phyloP scores from a whole-genome alignment of 1,140 invertebrate genomes.

The Antheraea mylitta region DNA sequence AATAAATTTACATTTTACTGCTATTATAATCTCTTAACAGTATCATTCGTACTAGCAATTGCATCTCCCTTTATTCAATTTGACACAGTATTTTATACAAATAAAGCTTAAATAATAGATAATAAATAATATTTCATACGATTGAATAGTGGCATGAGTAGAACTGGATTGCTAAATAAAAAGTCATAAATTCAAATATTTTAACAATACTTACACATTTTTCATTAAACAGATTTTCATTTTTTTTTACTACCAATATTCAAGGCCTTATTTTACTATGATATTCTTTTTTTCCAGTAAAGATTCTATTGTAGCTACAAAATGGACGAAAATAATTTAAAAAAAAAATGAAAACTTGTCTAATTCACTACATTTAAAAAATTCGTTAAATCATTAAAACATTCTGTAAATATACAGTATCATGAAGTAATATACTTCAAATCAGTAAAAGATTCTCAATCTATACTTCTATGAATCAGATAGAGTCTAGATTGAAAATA shows the following conservation, averaged over 20 bases:
- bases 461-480: conserved; percentile 22
- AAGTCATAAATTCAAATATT: background rate
- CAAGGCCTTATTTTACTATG: background rate
- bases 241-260: background rate
- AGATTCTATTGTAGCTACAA: background rate
- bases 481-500: conserved; percentile 50
- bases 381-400: background rate
- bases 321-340: background rate
- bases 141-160: conserved; percentile 5
- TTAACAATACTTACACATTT: background rate
- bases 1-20: conserved; percentile 63
- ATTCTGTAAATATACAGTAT: conserved; percentile 24
- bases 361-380: background rate
- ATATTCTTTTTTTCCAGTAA: background rate
- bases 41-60: conserved; percentile 51
- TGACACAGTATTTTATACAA: conserved; percentile 23
- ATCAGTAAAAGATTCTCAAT: conserved; percentile 26
- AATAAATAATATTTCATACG: conserved; percentile 30
- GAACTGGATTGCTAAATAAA: background rate
- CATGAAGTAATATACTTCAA: conserved; percentile 42
- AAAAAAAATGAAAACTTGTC: background rate
- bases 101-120: conserved; percentile 22
- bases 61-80: conserved; percentile 51
- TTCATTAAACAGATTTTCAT: conserved; percentile 6
- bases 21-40: conserved; percentile 59